Conservation (phyloP, 2,797 vertebrate genomes). For the Geotrypetes seraphini region DNA sequence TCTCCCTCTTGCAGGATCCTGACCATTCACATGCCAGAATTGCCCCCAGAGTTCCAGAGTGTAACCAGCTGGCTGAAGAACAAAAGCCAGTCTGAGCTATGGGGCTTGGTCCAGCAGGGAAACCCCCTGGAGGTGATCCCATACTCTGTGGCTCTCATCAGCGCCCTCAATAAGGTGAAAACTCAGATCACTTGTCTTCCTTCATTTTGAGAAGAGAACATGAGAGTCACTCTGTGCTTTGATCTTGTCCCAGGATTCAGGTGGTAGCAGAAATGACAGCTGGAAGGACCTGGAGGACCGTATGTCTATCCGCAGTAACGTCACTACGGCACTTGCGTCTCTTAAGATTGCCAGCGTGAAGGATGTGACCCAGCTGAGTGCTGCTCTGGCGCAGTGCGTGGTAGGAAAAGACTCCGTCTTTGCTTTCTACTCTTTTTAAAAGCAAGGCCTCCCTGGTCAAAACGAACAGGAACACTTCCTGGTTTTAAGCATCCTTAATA, state of each 20-base stretch:
- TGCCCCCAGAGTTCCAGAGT: not conserved
- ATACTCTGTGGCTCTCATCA: slow-evolving; percentile 53
- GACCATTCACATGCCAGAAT: slow-evolving; percentile 22
- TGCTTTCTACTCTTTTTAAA: no score
- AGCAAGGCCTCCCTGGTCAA: no score
- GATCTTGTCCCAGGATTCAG: slow-evolving; percentile 28
- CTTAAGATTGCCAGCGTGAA: slow-evolving; percentile 49
- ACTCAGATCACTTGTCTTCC: not conserved
- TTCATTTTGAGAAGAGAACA: not conserved
- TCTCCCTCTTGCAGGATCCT: slow-evolving; percentile 39
- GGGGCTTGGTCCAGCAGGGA: slow-evolving; percentile 48
- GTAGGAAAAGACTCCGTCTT: no score
- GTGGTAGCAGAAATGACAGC: slow-evolving; percentile 8
- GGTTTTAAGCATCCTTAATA: no score
- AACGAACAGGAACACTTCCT: no score
- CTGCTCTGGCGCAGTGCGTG: slow-evolving; percentile 48
- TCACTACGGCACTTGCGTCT: slow-evolving; percentile 48
- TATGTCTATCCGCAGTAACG: slow-evolving; percentile 43
- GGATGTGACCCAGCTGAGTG: slow-evolving; percentile 56
- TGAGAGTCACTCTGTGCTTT: no score
- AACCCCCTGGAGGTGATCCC: slow-evolving; percentile 57
- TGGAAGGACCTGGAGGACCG: slow-evolving; percentile 25
- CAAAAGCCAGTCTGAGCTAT: slow-evolving; percentile 46
- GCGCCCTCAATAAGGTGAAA: slow-evolving; percentile 57
- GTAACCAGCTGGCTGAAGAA: slow-evolving; percentile 47